Percentiles rank a stretch among this genome's conserved stretches.
These are phyloP conservation scores for Drosophila ustulata DNA, from an alignment of 2,888 invertebrate genomes.

Conservation along the genomic window DNA sequence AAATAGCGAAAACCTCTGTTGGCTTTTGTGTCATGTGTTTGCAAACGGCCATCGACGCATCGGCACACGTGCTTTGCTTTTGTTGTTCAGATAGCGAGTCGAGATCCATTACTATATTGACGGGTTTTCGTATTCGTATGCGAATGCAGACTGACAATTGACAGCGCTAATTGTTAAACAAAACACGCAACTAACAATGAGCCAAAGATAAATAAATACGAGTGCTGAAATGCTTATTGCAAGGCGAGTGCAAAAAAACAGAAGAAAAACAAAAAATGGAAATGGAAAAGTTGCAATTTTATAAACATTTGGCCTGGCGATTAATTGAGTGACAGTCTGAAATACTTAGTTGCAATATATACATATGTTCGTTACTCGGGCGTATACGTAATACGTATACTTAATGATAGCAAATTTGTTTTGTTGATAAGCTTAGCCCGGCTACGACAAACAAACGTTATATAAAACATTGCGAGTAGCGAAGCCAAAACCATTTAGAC, in stretches of 20 bases:
- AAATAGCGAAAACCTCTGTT: constrained; percentile 32
- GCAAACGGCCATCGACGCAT: constrained; percentile 10
- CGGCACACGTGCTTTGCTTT: constrained; percentile 48
- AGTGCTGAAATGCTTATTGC: constrained; percentile 25
- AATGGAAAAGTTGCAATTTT: constrained; percentile 33
- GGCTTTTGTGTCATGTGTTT: constrained; percentile 36
- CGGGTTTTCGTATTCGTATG: neutral
- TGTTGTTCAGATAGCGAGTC: neutral
- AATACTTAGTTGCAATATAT: neutral
- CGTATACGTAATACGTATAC: constrained; percentile 1
- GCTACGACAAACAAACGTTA: neutral
- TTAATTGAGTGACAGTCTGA: neutral
- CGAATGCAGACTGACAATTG: constrained; percentile 31
- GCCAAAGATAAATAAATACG: constrained; percentile 30
- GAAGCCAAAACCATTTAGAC: constrained; percentile 39
- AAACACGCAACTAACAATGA: constrained; percentile 53
- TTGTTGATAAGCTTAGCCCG: constrained; percentile 12
- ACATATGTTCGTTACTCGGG: neutral
- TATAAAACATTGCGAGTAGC: constrained; percentile 12
- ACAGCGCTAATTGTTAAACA: constrained; percentile 63
- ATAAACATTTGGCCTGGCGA: constrained; percentile 17
- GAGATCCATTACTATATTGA: constrained; percentile 3
- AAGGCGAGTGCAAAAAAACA: constrained; percentile 29
- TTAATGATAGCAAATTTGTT: constrained; percentile 14
- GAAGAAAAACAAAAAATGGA: neutral